These are phyloP conservation scores for Heteromormyrus szaboi DNA, from an alignment of 2,797 vertebrate genomes.

Conservation along the genomic window DNA sequence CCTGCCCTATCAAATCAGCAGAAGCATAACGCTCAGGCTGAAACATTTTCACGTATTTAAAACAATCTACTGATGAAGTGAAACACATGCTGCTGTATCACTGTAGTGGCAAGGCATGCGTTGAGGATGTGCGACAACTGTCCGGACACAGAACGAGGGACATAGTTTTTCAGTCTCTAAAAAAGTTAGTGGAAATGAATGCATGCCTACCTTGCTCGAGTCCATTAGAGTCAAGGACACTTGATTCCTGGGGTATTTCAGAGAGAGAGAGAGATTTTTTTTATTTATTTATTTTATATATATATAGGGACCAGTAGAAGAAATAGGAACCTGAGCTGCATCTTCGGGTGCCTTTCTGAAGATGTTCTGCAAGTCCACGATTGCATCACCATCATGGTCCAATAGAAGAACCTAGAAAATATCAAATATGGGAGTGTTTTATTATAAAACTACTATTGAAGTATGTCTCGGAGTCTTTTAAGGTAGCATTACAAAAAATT, in stretches of 20 bases:
- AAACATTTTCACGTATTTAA: not conserved
- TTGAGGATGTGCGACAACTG: not conserved
- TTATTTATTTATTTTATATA: too few relatives aligned
- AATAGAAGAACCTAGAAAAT: slow-evolving; percentile 41
- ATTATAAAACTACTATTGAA: not conserved
- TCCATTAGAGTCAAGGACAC: not conserved
- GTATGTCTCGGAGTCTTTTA: not conserved
- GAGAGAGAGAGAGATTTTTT: too few relatives aligned
- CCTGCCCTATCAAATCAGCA: not conserved
- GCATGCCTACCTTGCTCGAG: not conserved
- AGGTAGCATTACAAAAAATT: not conserved
- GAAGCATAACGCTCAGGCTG: not conserved
- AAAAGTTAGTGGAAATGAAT: not conserved
- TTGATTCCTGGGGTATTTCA: not conserved
- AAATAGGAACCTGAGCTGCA: slow-evolving; percentile 30
- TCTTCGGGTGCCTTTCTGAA: slow-evolving; percentile 32
- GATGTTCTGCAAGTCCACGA: slow-evolving; percentile 40
- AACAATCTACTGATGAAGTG: not conserved
- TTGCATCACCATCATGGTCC: slow-evolving; percentile 35
- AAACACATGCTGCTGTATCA: not conserved
- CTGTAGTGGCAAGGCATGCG: not conserved
- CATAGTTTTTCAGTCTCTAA: too few relatives aligned
- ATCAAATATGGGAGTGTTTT: not conserved
- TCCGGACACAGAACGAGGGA: not conserved
- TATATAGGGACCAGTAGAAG: not conserved